Percentiles rank a stretch among this genome's conserved stretches.
phyloP scores from a whole-genome alignment of 1,140 invertebrate species.

The Heliconius melpomene region DNA sequence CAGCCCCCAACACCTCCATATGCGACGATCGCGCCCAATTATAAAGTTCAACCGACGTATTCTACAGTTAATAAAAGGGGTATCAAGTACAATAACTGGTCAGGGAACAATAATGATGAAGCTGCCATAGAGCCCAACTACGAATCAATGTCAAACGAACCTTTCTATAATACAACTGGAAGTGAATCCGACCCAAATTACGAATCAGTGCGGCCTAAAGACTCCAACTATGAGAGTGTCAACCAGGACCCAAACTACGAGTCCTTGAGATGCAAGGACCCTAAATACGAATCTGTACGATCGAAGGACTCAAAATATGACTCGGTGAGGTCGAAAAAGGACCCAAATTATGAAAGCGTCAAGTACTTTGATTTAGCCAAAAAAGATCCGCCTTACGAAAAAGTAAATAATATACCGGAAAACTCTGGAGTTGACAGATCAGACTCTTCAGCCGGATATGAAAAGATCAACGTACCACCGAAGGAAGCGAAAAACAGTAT shows the following conservation, averaged over 20 bases:
- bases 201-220: constrained; percentile 84
- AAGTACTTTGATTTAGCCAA: constrained; percentile 80
- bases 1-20: constrained; percentile 78
- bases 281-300: constrained; percentile 86
- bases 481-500: constrained; percentile 71
- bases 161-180: constrained; percentile 82
- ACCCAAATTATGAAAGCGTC: constrained; percentile 82
- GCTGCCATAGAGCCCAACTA: constrained; percentile 81
- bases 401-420: constrained; percentile 67
- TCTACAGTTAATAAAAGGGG: constrained; percentile 81
- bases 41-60: constrained; percentile 77
- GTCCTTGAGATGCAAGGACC: constrained; percentile 79
- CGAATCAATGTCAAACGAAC: constrained; percentile 86
- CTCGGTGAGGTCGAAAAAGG: constrained; percentile 73
- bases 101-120: constrained; percentile 72
- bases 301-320: constrained; percentile 78
- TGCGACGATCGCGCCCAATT: constrained; percentile 73
- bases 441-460: constrained; percentile 77
- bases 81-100: constrained; percentile 68
- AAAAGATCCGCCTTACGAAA: constrained; percentile 81
- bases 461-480: constrained; percentile 73
- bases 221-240: constrained; percentile 75
- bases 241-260: constrained; percentile 73
- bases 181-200: constrained; percentile 89
- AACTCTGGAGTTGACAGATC: constrained; percentile 63